Evolutionary conservation across 2,113 vertebrate species (phyloP).

Genomic region (Gracilinanus agilis): DNA sequence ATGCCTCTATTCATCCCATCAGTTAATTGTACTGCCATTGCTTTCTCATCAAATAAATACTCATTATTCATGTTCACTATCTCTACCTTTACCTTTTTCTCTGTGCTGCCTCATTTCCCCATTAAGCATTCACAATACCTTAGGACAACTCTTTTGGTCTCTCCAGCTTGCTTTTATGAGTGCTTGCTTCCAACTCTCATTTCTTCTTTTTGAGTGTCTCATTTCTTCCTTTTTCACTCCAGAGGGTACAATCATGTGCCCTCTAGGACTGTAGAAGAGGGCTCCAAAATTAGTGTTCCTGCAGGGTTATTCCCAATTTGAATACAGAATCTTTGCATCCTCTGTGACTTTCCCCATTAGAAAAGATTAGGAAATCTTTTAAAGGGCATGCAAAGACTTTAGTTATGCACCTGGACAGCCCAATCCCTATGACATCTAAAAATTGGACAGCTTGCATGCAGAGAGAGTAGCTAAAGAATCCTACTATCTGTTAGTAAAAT

Average conservation of each 20-base stretch:
- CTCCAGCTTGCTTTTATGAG: background rate
- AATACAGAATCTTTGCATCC: background rate
- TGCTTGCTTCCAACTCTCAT: rapidly evolving
- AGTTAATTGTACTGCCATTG: background rate
- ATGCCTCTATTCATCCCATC: background rate
- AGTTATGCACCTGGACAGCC: background rate
- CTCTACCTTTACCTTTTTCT: background rate
- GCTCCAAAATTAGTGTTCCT: background rate
- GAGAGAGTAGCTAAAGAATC: background rate
- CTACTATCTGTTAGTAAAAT: background rate
- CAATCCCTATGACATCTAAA: background rate
- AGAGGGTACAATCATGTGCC: background rate
- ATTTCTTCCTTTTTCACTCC: background rate
- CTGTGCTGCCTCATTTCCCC: background rate
- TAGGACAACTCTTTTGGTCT: background rate
- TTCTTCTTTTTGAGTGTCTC: background rate
- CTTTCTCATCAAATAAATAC: background rate
- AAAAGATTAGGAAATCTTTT: background rate
- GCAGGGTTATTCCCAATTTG: background rate
- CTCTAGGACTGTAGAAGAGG: background rate
- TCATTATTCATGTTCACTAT: background rate
- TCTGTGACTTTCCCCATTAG: background rate
- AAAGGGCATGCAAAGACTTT: background rate
- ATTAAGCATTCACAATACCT: background rate
- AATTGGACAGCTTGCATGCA: background rate